These are phyloP conservation scores for Sympetrum striolatum DNA, from an alignment of 2,888 invertebrate genomes.

Conservation along the genomic window DNA sequence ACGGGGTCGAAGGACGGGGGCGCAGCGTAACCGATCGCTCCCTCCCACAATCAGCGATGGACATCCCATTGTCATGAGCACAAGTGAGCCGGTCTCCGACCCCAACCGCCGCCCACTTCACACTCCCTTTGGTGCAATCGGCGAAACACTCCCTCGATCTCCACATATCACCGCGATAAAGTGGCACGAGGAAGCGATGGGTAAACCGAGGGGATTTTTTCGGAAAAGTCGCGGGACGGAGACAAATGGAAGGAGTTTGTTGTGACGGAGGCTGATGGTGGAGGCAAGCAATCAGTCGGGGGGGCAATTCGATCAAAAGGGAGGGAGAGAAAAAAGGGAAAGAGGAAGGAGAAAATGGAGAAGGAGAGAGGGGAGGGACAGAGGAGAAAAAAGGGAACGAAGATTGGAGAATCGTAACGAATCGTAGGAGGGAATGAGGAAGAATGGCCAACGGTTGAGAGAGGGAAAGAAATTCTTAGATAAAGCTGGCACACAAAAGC, in stretches of 20 bases:
- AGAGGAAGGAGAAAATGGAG: not conserved
- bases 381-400: not conserved
- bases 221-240: too few species aligned
- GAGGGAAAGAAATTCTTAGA: not conserved
- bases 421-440: not conserved
- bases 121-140: not conserved
- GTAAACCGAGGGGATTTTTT: too few species aligned
- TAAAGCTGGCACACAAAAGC: too few species aligned
- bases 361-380: not conserved
- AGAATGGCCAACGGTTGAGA: not conserved
- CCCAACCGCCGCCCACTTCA: not conserved
- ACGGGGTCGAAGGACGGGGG: not conserved
- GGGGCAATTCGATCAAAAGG: too few species aligned
- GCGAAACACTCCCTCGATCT: not conserved
- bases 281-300: too few species aligned
- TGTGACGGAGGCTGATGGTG: too few species aligned
- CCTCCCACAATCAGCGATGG: not conserved
- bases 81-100: not conserved
- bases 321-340: not conserved
- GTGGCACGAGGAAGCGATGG: too few species aligned
- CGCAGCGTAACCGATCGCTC: not conserved
- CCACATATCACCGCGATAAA: not conserved
- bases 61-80: not conserved
- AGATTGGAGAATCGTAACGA: too few species aligned
- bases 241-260: too few species aligned